Conservation (phyloP, 2,113 vertebrate genomes). For the Microcebus tavaratra region DNA sequence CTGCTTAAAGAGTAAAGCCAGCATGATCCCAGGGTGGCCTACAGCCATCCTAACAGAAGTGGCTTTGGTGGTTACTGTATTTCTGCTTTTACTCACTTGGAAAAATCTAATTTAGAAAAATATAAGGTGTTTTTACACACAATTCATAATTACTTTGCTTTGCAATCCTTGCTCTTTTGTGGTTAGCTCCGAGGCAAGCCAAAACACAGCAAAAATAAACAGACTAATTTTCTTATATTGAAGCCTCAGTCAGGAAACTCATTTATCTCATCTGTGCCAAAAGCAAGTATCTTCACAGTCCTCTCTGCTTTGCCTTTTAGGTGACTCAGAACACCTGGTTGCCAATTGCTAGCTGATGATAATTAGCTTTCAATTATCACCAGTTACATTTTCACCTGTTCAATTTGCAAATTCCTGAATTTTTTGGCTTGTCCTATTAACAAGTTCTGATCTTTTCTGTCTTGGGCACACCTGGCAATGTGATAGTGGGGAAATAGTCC, state of each 20-base stretch:
- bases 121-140: not conserved
- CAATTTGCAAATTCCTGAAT: constrained; percentile 59
- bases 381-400: constrained; percentile 79
- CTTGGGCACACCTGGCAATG: constrained; percentile 71
- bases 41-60: not conserved
- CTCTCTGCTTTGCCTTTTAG: constrained; percentile 49
- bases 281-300: constrained; percentile 38
- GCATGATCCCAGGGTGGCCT: not conserved
- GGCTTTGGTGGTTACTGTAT: not conserved
- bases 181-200: not conserved
- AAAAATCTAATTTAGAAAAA: constrained; percentile 41
- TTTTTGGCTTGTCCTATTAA: constrained; percentile 77
- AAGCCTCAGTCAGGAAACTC: constrained; percentile 44
- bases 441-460: constrained; percentile 76
- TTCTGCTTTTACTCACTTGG: constrained; percentile 15
- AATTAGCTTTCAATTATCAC: constrained; percentile 84
- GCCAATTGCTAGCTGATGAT: constrained; percentile 62
- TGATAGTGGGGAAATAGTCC: not conserved
- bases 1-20: not conserved
- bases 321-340: constrained; percentile 77
- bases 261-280: constrained; percentile 53
- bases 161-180: not conserved
- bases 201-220: constrained; percentile 43
- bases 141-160: constrained; percentile 33
- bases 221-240: constrained; percentile 24